Percentiles rank a stretch among this genome's conserved stretches.
Evolutionary conservation across 2,888 invertebrate species (phyloP).

Genomic region (Mesorhabditis sp.): DNA sequence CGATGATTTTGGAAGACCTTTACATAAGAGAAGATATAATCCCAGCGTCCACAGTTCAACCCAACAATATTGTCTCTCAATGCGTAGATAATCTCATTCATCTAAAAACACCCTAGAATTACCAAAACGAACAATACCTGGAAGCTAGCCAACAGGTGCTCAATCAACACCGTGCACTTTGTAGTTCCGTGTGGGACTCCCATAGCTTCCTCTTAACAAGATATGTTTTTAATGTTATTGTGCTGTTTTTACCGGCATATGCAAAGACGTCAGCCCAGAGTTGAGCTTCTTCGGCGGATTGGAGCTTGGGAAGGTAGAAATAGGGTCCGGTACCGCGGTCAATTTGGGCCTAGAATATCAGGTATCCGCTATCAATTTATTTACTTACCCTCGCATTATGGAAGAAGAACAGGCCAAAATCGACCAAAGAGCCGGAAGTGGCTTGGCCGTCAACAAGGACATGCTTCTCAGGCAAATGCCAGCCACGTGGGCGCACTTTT

Average conservation of each 20-base stretch:
- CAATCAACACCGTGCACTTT: slow-evolving; percentile 72
- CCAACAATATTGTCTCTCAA: slow-evolving; percentile 70
- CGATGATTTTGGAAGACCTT: slow-evolving; percentile 62
- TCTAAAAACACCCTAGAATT: slow-evolving; percentile 36
- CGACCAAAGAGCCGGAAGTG: slow-evolving; percentile 70
- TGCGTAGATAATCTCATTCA: slow-evolving; percentile 71
- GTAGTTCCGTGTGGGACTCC: slow-evolving; percentile 68
- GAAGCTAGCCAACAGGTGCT: slow-evolving; percentile 71
- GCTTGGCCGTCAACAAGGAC: slow-evolving; percentile 56
- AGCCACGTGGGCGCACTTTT: slow-evolving; percentile 72
- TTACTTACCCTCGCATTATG: slow-evolving; percentile 65
- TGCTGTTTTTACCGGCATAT: slow-evolving; percentile 64
- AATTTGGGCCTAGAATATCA: slow-evolving; percentile 59
- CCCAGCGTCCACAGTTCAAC: slow-evolving; percentile 75
- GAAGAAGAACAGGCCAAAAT: slow-evolving; percentile 70
- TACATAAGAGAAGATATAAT: slow-evolving; percentile 61
- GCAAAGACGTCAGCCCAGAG: slow-evolving; percentile 73
- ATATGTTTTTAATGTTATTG: slow-evolving; percentile 6
- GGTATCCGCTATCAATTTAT: not conserved
- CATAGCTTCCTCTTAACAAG: slow-evolving; percentile 58
- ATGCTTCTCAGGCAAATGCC: slow-evolving; percentile 71
- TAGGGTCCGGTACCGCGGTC: slow-evolving; percentile 68
- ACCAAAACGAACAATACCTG: slow-evolving; percentile 56
- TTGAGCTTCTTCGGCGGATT: slow-evolving; percentile 68
- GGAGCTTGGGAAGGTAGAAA: slow-evolving; percentile 73